Percentiles rank a stretch among this genome's conserved stretches.
Conservation (phyloP, 2,797 vertebrate species). For the Pseudochaenichthys georgianus region DNA sequence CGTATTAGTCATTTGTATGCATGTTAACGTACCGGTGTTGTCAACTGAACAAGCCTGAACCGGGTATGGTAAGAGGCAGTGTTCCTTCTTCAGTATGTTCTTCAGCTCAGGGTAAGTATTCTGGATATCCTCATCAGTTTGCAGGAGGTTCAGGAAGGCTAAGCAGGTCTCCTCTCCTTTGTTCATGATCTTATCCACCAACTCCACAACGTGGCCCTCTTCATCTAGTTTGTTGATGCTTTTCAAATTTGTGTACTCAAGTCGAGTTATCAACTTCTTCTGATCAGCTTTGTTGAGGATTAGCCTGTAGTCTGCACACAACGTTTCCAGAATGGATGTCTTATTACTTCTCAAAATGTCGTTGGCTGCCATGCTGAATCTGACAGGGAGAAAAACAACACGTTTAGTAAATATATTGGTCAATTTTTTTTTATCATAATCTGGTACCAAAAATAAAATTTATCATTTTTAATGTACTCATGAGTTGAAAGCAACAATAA, state of each 20-base stretch:
- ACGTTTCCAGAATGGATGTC: slow-evolving; percentile 6
- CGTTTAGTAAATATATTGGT: background rate
- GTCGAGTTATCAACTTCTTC: slow-evolving; percentile 28
- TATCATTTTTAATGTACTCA: background rate
- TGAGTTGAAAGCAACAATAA: too few species aligned
- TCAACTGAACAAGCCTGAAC: background rate
- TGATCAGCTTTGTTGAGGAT: slow-evolving; percentile 65
- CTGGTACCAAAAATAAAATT: background rate
- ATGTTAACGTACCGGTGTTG: slow-evolving; percentile 16
- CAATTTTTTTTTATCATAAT: background rate
- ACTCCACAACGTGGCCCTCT: slow-evolving; percentile 41
- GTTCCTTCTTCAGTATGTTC: background rate
- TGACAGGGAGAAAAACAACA: background rate
- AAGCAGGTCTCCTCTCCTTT: slow-evolving; percentile 67
- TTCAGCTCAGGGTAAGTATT: slow-evolving; percentile 41
- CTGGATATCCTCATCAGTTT: slow-evolving; percentile 50
- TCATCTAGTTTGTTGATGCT: slow-evolving; percentile 18
- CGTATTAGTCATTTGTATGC: background rate
- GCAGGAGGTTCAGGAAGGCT: slow-evolving; percentile 64
- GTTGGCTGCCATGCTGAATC: slow-evolving; percentile 56
- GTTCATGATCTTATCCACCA: slow-evolving; percentile 77
- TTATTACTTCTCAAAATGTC: slow-evolving; percentile 51
- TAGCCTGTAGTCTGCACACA: slow-evolving; percentile 42
- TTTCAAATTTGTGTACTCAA: slow-evolving; percentile 74
- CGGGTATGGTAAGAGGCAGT: accelerated